Percentiles rank a stretch among this genome's conserved stretches.
These are phyloP conservation scores for Chondrosia reniformis DNA, from an alignment of 37 sponge, comb jelly and placozoan species.

Conservation along the genomic window DNA sequence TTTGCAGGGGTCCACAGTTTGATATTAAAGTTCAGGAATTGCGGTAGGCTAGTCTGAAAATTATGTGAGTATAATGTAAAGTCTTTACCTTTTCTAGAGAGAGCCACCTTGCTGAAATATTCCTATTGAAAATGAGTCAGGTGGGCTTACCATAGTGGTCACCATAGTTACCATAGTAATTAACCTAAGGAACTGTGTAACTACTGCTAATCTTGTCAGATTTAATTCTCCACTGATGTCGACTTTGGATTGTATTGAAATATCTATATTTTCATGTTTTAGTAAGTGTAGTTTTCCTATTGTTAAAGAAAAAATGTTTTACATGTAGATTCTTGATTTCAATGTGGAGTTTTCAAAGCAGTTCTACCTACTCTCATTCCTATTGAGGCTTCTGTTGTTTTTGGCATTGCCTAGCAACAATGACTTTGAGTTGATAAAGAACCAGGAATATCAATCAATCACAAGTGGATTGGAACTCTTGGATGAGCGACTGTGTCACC, in stretches of 20 bases:
- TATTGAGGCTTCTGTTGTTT: conserved; percentile 1
- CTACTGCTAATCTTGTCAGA: too few relatives aligned
- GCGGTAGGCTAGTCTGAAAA: neutral
- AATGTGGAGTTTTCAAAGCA: neutral
- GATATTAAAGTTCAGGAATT: neutral
- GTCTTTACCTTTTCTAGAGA: neutral
- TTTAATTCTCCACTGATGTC: too few relatives aligned
- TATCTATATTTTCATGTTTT: too few relatives aligned
- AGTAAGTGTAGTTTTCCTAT: too few relatives aligned
- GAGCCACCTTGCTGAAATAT: conserved; percentile 6
- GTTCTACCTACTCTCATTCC: neutral
- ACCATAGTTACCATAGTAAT: too few relatives aligned
- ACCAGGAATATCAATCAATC: conserved; percentile 11
- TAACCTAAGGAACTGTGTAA: too few relatives aligned
- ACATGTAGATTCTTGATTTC: neutral
- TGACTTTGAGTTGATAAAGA: conserved; percentile 28
- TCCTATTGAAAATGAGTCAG: conserved; percentile 6
- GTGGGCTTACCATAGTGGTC: too few relatives aligned
- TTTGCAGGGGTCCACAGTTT: neutral
- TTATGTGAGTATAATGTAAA: neutral
- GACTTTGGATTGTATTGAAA: too few relatives aligned
- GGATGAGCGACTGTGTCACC: conserved; percentile 10
- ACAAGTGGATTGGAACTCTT: conserved; percentile 10
- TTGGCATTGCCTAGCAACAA: conserved; percentile 26
- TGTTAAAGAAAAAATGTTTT: too few relatives aligned